Base-by-base conservation (phyloP, 2,113 vertebrate genomes). In the Miniopterus natalensis region DNA sequence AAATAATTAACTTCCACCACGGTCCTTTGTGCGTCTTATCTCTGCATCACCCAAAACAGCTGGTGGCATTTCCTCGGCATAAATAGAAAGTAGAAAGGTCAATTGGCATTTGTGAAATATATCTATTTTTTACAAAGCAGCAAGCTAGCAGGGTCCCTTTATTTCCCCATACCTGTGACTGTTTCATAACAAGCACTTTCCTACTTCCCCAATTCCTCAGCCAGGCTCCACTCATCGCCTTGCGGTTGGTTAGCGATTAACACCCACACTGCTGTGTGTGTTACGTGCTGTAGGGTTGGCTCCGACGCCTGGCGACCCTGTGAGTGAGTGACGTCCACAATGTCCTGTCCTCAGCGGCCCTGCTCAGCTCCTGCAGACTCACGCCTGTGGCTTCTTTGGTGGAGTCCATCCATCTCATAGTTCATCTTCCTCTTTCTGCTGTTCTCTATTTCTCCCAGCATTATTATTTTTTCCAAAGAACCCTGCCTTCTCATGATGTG, bases 61-160 rank as follows among this genome's bases (percentile, higher is more conserved):
- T 59, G 59, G 78, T 90, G 97, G 94, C 74, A 94, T 89, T 97
- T 98, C 90, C 96, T 84, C 45, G 93, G 29, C 86, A 95, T 92
- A 95, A 81, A 88, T 59, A 97, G 96, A 96, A 91, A 93, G 40
- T 47, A 88, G 70, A 47, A 66, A 96, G 91, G 51, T 81, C 97
- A 90, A n/a, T 20, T 95, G 86, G 81, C 31, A 73, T 59, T 87
- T 90, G 3, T 86, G 84, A 97, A 97, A 91, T 25, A 95, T 40
- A 53, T 91, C 59, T 80, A 29, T 49, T 57, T 92, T 94, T 66
- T 80, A 94, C 4, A 94, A 88, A 91, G 61, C 20, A 1, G 7
- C 61, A 70, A 49, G 51, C 36, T 68, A 91, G 87, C 78, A 23
- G 57, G 4, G 47, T 68, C 21, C 9, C 59, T 96, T 94, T 12